phyloP scores from a whole-genome alignment of 2,113 vertebrate genomes.

The Carassius carassius region DNA sequence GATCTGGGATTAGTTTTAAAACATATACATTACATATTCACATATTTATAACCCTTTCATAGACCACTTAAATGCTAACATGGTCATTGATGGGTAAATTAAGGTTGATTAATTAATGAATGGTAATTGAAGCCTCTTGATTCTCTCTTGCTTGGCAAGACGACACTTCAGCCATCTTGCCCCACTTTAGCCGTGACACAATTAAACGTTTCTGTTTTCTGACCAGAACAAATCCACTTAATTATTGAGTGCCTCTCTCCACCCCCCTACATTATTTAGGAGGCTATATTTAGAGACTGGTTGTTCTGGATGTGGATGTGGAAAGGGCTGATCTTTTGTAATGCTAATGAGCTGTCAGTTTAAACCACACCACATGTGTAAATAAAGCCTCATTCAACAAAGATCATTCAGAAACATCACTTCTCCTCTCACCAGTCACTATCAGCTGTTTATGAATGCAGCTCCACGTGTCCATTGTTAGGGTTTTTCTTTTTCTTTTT shows the following conservation, averaged over 20 bases:
- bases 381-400: slow-evolving; percentile 54
- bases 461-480: too few relatives aligned
- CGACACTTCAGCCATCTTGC: slow-evolving; percentile 60
- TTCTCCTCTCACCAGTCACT: slow-evolving; percentile 4
- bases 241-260: slow-evolving; percentile 83
- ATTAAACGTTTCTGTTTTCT: slow-evolving; percentile 72
- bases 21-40: neutral
- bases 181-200: slow-evolving; percentile 62
- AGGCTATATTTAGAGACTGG: slow-evolving; percentile 78
- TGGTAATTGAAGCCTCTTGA: slow-evolving; percentile 47
- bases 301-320: slow-evolving; percentile 66
- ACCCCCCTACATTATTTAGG: slow-evolving; percentile 81
- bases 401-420: slow-evolving; percentile 22
- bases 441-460: neutral
- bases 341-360: slow-evolving; percentile 72
- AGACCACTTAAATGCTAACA: neutral
- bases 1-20: too few relatives aligned
- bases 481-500: too few relatives aligned
- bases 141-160: slow-evolving; percentile 25
- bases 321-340: slow-evolving; percentile 67
- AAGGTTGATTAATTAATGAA: neutral
- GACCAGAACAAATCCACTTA: slow-evolving; percentile 76
- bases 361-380: slow-evolving; percentile 66
- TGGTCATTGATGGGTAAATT: neutral
- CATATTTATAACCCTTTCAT: neutral